These are phyloP conservation scores for Arrhopalites spinosus DNA, from an alignment of 2,888 invertebrate genomes.

Conservation along the genomic window DNA sequence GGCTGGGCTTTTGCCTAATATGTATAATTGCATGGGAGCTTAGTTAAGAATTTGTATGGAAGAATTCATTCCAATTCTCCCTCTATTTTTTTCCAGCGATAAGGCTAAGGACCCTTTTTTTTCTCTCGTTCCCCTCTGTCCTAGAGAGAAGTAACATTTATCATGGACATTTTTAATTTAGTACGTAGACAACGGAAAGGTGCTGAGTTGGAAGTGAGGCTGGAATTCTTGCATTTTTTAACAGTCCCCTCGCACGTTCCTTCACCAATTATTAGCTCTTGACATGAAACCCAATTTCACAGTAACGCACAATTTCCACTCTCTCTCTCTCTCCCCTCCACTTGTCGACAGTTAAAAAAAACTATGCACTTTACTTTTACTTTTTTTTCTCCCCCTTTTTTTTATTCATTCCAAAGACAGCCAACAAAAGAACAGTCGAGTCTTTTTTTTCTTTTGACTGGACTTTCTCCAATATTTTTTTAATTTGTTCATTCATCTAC, in stretches of 20 bases:
- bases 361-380: neutral
- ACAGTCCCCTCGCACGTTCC: neutral
- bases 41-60: no score
- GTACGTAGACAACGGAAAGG: neutral
- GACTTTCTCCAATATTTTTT: neutral
- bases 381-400: neutral
- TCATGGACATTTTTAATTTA: neutral
- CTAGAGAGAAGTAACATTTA: neutral
- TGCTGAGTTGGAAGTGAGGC: constrained; percentile 1
- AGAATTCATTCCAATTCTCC: no score
- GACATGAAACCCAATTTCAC: neutral
- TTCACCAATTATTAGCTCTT: neutral
- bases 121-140: no score
- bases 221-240: neutral
- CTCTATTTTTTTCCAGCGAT: no score
- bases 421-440: no score
- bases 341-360: no score
- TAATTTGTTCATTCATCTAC: neutral
- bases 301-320: neutral
- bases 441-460: neutral
- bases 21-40: no score
- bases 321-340: neutral
- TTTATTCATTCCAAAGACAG: neutral
- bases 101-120: no score
- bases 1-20: no score